Evolutionary conservation across 2,113 vertebrate genomes (phyloP).

Genomic region (Bos javanicus): DNA sequence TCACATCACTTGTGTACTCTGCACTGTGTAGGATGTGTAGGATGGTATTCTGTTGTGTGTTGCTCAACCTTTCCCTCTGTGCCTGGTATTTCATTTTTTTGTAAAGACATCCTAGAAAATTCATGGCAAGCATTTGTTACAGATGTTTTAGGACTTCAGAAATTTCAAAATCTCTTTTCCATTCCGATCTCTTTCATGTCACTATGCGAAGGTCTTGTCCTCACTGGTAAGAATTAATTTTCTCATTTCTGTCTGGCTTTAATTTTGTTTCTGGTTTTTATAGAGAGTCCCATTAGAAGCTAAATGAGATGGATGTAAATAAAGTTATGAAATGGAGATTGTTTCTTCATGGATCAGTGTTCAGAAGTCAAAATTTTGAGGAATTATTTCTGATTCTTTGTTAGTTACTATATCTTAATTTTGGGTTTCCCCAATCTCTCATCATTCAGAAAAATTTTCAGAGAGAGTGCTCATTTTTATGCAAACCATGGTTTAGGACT

Average conservation of each 20-base stretch:
- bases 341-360: conserved; percentile 8
- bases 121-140: not conserved
- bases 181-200: conserved; percentile 20
- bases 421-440: not conserved
- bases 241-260: conserved; percentile 1
- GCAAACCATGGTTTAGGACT: not conserved
- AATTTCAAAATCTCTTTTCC: conserved; percentile 48
- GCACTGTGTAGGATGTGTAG: not conserved
- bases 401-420: not conserved
- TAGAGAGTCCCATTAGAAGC: not conserved
- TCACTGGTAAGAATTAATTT: not conserved
- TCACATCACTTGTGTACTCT: conserved; percentile 61
- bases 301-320: conserved; percentile 9
- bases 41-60: conserved; percentile 43
- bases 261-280: not conserved
- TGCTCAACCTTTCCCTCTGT: conserved; percentile 8
- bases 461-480: not conserved
- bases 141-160: conserved; percentile 27
- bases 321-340: conserved; percentile 1
- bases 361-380: not conserved
- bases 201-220: not conserved
- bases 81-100: conserved; percentile 38
- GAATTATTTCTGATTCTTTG: conserved; percentile 15
- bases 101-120: conserved; percentile 18
- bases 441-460: not conserved